Conservation (phyloP, 2,888 invertebrate species). For the Sphaerophoria taeniata region DNA sequence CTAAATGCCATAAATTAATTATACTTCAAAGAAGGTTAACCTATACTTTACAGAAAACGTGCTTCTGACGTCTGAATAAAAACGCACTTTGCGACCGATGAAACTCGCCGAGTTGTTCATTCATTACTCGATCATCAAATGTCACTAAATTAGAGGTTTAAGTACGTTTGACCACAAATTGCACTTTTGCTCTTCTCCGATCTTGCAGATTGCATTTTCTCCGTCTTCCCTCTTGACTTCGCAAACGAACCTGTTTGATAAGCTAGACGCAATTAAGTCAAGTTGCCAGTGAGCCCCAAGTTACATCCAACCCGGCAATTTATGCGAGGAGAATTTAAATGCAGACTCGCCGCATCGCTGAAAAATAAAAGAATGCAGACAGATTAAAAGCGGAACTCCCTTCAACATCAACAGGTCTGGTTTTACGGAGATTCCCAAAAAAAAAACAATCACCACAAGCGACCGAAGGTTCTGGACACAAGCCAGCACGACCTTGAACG, state of each 20-base stretch:
- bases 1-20: no score
- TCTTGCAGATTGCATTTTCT: no score
- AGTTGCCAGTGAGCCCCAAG: background rate
- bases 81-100: no score
- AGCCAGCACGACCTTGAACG: conserved; percentile 11
- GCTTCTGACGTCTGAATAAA: no score
- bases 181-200: background rate
- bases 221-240: no score
- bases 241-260: background rate
- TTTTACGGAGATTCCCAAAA: background rate
- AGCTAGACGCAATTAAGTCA: conserved; percentile 10
- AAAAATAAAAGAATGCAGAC: conserved; percentile 5
- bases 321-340: background rate
- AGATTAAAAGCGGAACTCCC: conserved; percentile 11
- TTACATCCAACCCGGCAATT: background rate
- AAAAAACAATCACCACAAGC: background rate
- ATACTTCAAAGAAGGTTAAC: no score
- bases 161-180: background rate
- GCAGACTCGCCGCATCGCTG: background rate
- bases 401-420: background rate
- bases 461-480: background rate
- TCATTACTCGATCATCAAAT: no score
- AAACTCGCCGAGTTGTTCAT: no score
- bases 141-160: no score
- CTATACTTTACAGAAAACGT: no score